Conservation (phyloP, 2,888 invertebrate species). For the Chelonus formosanus region DNA sequence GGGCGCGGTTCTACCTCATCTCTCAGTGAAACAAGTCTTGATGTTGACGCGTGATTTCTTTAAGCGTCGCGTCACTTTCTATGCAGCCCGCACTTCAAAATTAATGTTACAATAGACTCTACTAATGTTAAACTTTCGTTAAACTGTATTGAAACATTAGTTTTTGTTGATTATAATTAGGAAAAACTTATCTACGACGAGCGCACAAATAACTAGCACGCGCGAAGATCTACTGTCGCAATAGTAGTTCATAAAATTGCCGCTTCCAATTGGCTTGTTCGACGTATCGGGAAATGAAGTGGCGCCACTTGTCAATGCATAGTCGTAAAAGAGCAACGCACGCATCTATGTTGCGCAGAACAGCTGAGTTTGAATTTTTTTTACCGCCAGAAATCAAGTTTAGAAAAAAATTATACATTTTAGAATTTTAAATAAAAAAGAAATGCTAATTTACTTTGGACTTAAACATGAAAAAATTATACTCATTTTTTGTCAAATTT, state of each 20-base stretch:
- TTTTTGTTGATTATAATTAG: not conserved
- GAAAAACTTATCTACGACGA: conserved; percentile 1
- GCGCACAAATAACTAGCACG: conserved; percentile 7
- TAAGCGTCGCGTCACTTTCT: not conserved
- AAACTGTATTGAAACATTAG: not conserved
- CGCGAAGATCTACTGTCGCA: conserved; percentile 19
- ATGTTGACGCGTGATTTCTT: not conserved
- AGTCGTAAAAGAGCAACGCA: not conserved
- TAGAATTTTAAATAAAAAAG: not conserved
- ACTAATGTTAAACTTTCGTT: not conserved
- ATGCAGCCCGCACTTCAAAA: not conserved
- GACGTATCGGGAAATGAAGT: not conserved
- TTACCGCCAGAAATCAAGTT: not conserved
- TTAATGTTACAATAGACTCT: not conserved
- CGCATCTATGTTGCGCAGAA: not conserved
- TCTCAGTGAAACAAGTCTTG: not conserved
- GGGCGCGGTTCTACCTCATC: conserved; percentile 17
- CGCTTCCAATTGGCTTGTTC: conserved; percentile 1
- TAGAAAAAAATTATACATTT: not conserved
- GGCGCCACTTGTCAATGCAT: not conserved
- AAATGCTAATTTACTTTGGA: not conserved
- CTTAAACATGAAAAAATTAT: too few species aligned
- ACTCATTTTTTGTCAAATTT: too few species aligned
- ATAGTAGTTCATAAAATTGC: conserved; percentile 17
- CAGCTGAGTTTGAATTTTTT: conserved; percentile 3